Evolutionary conservation across 2,888 invertebrate genomes (phyloP), one percentile per base, ranked within the genome.

Genomic region (Brachyptera putata): DNA sequence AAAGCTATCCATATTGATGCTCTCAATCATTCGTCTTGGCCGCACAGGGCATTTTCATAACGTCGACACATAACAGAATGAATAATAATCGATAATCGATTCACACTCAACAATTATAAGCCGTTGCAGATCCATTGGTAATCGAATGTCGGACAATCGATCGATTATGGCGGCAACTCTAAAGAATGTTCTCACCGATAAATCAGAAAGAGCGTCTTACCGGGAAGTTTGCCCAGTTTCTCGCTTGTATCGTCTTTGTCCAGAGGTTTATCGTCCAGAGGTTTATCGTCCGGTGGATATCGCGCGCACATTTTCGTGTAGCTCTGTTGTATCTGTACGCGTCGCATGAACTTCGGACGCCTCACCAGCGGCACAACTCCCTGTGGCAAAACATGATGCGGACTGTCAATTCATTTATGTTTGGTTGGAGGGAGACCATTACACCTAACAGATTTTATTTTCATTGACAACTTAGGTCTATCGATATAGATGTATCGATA

Each of bases 251-350:
- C 21, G 4, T 16, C 43, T n/a, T n/a, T 14, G 43, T 18, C 43
- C 18, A 3, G 16, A 3, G 14, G 14, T 18, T 21, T 14, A 11
- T 21, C 14, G 43, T 18, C 43, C 18, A 3, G 16, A 3, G 14
- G 14, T 18, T 21, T 14, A 11, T 21, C 14, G 43, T 57, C 26
- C 16, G 57, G 43, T 43, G 57, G 56, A 26, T 24, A 57, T 1
- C 26, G 24, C 2, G 0, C 3, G 9, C 11, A 11, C 16, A 57
- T 39, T 2, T 13, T 22, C 3, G 24, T n/a, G n/a, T 24, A 41
- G 18, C 57, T 26, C 14, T 25, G 41, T 22, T n/a, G 1, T 13
- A 57, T 30, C 7, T 13, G 3, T 1, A 43, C 25, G 13, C n/a
- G 13, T 11, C 14, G 21, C 1, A 41, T 57, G 21, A 57, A 25